phyloP scores from a whole-genome alignment of 64 coral and sea anemone genomes.

The Catalaphyllia jardinei region DNA sequence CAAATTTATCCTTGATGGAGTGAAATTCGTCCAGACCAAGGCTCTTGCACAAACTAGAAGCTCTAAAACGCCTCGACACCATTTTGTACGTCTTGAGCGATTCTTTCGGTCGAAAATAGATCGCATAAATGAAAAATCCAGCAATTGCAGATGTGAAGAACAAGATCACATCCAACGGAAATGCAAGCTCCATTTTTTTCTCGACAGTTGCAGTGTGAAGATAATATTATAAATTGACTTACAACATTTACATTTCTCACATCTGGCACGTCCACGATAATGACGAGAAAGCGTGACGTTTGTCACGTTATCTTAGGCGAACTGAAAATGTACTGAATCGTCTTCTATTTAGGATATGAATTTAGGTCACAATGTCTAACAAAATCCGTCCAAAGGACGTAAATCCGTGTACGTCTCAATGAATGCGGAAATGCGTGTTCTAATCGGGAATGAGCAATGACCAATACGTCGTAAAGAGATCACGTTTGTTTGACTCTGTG shows the following conservation, averaged over 20 bases:
- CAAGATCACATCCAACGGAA: conserved; percentile 75
- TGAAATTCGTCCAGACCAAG: conserved; percentile 81
- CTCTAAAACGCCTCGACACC: conserved; percentile 68
- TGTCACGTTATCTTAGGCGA: neutral
- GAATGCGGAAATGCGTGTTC: no score
- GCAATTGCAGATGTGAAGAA: conserved; percentile 62
- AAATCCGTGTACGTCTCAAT: no score
- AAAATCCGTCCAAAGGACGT: no score
- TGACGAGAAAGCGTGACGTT: neutral
- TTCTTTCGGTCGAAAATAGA: conserved; percentile 74
- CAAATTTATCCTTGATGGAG: conserved; percentile 86
- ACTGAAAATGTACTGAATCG: no score
- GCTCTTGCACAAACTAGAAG: conserved; percentile 62
- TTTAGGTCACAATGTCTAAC: no score
- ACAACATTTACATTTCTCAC: neutral
- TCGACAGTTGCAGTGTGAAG: neutral
- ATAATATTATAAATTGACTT: neutral
- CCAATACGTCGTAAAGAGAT: no score
- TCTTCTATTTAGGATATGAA: no score
- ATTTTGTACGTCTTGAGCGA: conserved; percentile 66
- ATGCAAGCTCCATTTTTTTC: conserved; percentile 56
- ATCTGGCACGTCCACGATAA: neutral
- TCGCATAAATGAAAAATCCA: conserved; percentile 73
- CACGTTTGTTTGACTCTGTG: no score
- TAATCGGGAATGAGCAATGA: no score